Conservation (phyloP, 2,113 vertebrate genomes). For the Prunella fulvescens region DNA sequence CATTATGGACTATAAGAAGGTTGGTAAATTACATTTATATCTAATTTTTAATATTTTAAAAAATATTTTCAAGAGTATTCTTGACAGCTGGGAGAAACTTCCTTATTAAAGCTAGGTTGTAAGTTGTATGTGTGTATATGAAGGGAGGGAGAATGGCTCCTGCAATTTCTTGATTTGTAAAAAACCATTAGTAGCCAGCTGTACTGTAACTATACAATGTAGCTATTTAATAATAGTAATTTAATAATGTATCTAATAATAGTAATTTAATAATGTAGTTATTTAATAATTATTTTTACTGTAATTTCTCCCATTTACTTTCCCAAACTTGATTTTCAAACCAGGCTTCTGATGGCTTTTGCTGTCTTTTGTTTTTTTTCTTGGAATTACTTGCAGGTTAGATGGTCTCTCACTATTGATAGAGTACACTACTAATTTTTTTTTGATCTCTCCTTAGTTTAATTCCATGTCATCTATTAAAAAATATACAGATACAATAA, state of each 20-base stretch:
- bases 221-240: background rate
- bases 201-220: background rate
- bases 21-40: conserved; percentile 61
- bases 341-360: background rate
- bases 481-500: background rate
- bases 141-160: background rate
- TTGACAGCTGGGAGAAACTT: background rate
- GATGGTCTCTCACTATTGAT: background rate
- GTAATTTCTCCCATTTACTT: background rate
- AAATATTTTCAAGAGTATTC: background rate
- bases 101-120: background rate
- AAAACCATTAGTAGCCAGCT: background rate
- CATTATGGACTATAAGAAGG: conserved; percentile 85
- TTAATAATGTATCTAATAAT: background rate
- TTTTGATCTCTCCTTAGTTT: background rate
- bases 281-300: background rate
- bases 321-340: background rate
- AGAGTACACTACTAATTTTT: background rate
- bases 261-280: background rate
- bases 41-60: background rate
- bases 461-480: background rate
- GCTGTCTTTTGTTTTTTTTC: background rate
- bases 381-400: background rate
- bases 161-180: background rate
- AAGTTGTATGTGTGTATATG: background rate